Conservation (phyloP, 2,888 invertebrate species). For the Octonoba sinensis region DNA sequence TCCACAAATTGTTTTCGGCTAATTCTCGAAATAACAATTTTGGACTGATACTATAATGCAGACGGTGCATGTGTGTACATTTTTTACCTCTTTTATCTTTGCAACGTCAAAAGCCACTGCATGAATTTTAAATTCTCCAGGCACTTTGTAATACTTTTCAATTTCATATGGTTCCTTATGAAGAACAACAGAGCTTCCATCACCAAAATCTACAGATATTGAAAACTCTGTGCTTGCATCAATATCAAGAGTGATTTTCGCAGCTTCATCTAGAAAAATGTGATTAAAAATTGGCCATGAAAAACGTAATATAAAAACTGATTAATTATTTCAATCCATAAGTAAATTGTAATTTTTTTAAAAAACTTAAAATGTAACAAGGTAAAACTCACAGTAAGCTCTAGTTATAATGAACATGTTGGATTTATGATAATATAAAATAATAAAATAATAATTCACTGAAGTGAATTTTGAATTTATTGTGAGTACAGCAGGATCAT, state of each 20-base stretch:
- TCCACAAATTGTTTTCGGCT: no score
- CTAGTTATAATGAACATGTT: background rate
- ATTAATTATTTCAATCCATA: no score
- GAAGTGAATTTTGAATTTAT: no score
- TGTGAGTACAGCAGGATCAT: no score
- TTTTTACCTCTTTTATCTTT: slow-evolving; percentile 23
- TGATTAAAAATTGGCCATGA: background rate
- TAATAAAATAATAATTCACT: no score
- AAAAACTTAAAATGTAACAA: background rate
- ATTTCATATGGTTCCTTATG: slow-evolving; percentile 8
- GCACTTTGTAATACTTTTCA: slow-evolving; percentile 29
- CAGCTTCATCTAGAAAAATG: slow-evolving; percentile 30
- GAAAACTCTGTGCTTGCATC: slow-evolving; percentile 20
- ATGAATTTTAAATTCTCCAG: slow-evolving; percentile 36
- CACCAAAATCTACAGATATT: slow-evolving; percentile 37
- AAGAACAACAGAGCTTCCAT: slow-evolving; percentile 17
- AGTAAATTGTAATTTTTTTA: no score
- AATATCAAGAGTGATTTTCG: slow-evolving; percentile 16
- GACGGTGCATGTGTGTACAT: no score
- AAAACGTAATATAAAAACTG: no score
- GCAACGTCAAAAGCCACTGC: slow-evolving; percentile 26
- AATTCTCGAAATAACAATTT: no score
- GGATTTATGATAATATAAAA: background rate
- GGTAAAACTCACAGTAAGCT: background rate
- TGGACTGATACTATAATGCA: no score